phyloP scores from a whole-genome alignment of 1,140 invertebrate genomes.

The Ylistrum balloti region DNA sequence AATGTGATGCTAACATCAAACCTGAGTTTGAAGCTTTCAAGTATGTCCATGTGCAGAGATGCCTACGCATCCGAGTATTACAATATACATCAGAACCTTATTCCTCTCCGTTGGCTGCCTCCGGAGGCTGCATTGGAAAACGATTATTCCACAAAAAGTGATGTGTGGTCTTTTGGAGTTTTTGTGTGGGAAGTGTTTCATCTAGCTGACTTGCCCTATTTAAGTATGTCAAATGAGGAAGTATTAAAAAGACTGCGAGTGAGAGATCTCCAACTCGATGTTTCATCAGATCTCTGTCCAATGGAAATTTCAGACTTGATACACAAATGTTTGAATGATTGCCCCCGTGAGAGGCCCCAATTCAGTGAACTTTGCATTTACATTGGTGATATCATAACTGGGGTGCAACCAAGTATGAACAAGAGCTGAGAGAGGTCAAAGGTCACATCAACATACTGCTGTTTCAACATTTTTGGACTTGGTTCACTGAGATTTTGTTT shows the following conservation, averaged over 20 bases:
- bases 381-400: conserved; percentile 64
- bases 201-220: conserved; percentile 78
- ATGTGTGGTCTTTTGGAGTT: conserved; percentile 81
- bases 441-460: conserved; percentile 32
- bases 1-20: conserved; percentile 95
- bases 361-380: conserved; percentile 76
- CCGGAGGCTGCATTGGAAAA: conserved; percentile 92
- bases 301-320: conserved; percentile 85
- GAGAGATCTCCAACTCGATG: conserved; percentile 70
- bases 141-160: conserved; percentile 84
- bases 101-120: conserved; percentile 93
- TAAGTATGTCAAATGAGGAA: conserved; percentile 80
- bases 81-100: conserved; percentile 83
- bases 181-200: conserved; percentile 82
- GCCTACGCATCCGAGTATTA: conserved; percentile 93
- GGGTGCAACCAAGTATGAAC: conserved; percentile 43
- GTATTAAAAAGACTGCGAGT: conserved; percentile 85
- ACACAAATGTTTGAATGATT: conserved; percentile 86
- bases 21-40: conserved; percentile 92
- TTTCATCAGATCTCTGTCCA: conserved; percentile 72
- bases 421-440: conserved; percentile 26
- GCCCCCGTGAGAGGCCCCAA: conserved; percentile 86
- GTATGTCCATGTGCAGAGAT: conserved; percentile 91
- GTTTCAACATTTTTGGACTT: conserved; percentile 40
- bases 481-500: conserved; percentile 10